Base-by-base conservation (phyloP, 2,888 invertebrate species). In the Marasmarcha lunaedactyla region DNA sequence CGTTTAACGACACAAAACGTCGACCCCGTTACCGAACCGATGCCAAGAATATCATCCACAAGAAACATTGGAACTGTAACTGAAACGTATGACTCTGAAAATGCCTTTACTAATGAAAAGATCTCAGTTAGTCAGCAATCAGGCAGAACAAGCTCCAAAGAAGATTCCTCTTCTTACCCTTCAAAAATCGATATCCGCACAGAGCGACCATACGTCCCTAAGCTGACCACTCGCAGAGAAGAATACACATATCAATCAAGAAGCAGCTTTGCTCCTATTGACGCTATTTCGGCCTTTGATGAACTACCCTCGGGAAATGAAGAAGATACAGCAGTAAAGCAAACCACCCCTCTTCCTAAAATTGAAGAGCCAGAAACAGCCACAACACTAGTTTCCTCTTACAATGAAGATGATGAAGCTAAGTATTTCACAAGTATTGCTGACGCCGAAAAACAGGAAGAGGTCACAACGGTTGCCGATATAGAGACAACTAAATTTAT, bases 11-110 rank as follows among this genome's bases (percentile, higher is more conserved):
- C 85, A 15, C 63, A 67, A 30, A 79, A 83, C 37, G 73, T 79
- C 47, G 83, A 81, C 57, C 76, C 79, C 35, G 71, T 79, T 12
- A 83, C 83, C 9, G 79, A 79, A 55, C 71, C 81, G 2, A 56
- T 60, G 1, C 45, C 52, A 11, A 71, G 57, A 54, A 45, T 59
- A 30, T 51, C 61, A 14, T 58, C 61, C 2, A 62, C 62, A 1
- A 68, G 56, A 46, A 46, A 52, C 13, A 42, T 55, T 35, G 68
- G 72, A 33, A 46, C 51, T 25, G 51, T 50, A 10, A 67, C 63
- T 15, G 67, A 63, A 41, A 48, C 54, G 15, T 62, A 63, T 25
- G 81, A 81, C 35, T 76, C 73, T 1, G 81, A 73, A 53, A 77
- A 79, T 43, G 78, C 83, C 13, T 77, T 79, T 42, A 74, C 74